Percentiles rank a stretch among this genome's conserved stretches.
phyloP scores from a whole-genome alignment of 2,113 vertebrate species.

The Himantopus leucocephalus region DNA sequence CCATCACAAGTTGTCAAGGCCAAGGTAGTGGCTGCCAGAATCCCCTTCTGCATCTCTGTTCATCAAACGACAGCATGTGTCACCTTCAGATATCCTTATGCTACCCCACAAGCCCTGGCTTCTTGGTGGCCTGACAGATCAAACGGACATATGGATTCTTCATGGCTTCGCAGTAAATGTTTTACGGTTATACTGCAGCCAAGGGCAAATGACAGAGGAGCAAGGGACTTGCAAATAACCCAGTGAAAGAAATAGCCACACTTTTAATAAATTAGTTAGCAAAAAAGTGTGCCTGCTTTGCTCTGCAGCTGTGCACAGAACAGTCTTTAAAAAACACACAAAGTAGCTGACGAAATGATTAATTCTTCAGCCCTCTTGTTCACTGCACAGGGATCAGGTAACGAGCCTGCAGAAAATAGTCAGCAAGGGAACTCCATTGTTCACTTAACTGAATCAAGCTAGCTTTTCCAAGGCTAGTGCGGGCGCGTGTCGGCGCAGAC shows the following conservation, averaged over 20 bases:
- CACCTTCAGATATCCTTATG: conserved; percentile 91
- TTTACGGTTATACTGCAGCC: conserved; percentile 72
- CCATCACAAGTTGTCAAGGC: conserved; percentile 90
- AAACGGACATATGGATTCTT: conserved; percentile 81
- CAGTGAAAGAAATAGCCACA: conserved; percentile 17
- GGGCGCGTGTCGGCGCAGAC: not conserved
- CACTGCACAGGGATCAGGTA: not conserved
- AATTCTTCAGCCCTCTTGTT: not conserved
- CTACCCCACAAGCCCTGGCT: conserved; percentile 75
- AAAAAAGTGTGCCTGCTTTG: not conserved
- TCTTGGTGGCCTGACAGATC: conserved; percentile 81
- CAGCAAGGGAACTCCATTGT: not conserved
- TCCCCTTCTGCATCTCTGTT: conserved; percentile 81
- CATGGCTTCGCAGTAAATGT: conserved; percentile 78
- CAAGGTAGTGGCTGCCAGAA: conserved; percentile 81
- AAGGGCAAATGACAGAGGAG: conserved; percentile 68
- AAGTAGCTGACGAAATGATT: not conserved
- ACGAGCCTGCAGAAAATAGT: not conserved
- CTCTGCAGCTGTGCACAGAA: not conserved
- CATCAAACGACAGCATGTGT: conserved; percentile 80
- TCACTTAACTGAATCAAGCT: not conserved
- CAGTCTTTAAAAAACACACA: not conserved
- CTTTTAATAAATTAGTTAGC: not conserved
- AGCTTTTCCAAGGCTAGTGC: not conserved
- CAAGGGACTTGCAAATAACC: conserved; percentile 57